Evolutionary conservation across 1,140 invertebrate genomes (phyloP), one percentile per base, ranked within the genome.

Genomic region (Nasonia giraulti): DNA sequence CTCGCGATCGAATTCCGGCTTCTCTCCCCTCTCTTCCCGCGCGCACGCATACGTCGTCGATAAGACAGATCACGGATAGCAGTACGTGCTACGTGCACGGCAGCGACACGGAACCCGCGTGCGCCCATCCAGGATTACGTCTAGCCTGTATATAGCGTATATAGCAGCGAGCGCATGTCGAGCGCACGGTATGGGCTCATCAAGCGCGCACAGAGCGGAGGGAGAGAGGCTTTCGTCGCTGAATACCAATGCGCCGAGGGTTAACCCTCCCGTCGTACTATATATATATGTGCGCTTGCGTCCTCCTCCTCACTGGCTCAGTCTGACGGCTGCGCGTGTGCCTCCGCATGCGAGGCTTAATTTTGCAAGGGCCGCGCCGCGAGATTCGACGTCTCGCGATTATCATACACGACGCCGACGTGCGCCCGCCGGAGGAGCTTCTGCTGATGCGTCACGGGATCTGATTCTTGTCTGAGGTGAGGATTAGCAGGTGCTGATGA

Each of bases 161-260:
- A 55, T 27, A 27, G n/a, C 0, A 68, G n/a, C 27, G 27, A 5
- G 27, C 23, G 31, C 31, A 71, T 14, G 23, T 17, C 68, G 68
- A 27, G 66, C 17, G 33, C 33, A 37, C 33, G 14, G n/a, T 17
- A 11, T 66, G 62, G 86, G 87, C 90, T 91, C 91, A 91, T 91
- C 91, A 92, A 87, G 82, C 88, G 87, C 85, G 37, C 40, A 68
- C 85, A 80, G 76, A 37, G 33, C 33, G 62, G 76, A 87, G 88
- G 86, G 84, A 89, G 20, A 37, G 55, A 78, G 86, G 88, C 86
- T 90, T 90, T 88, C 90, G 87, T 88, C 86, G 88, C 88, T 90
- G 92, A 92, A 92, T 92, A 92, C 91, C 90, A 91, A 92, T 92
- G 89, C 86, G 83, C 23, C 78, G 55, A 78, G 69, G 47, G 50